These are phyloP conservation scores for Apogon hyalosoma DNA, from an alignment of 2,797 vertebrate genomes.

Conservation along the genomic window DNA sequence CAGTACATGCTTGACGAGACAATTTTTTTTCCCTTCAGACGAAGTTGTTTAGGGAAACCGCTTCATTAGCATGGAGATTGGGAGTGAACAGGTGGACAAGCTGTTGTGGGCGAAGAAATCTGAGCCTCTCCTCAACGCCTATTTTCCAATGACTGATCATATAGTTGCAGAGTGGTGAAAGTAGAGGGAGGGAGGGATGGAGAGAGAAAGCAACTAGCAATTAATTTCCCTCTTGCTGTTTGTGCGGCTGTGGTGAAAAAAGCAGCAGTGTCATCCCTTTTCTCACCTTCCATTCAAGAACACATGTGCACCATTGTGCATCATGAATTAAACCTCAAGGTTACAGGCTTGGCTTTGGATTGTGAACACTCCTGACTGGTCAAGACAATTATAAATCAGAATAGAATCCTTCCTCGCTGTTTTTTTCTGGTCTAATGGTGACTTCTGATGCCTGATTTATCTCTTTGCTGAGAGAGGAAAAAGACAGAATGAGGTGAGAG, in stretches of 20 bases:
- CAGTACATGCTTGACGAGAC: neutral
- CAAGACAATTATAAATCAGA: slow-evolving; percentile 51
- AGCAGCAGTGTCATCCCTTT: slow-evolving; percentile 53
- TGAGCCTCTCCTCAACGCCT: slow-evolving; percentile 56
- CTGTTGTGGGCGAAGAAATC: slow-evolving; percentile 72
- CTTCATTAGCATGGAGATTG: slow-evolving; percentile 55
- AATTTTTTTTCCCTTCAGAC: slow-evolving; percentile 17
- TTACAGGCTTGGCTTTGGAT: slow-evolving; percentile 47
- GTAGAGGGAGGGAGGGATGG: slow-evolving; percentile 31
- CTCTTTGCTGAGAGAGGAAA: slow-evolving; percentile 30
- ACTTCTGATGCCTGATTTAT: slow-evolving; percentile 51
- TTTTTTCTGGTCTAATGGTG: slow-evolving; percentile 12
- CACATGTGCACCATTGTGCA: slow-evolving; percentile 53
- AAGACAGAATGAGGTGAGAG: slow-evolving; percentile 59
- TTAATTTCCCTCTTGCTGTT: slow-evolving; percentile 62
- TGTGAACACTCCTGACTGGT: slow-evolving; percentile 25
- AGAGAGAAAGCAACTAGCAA: slow-evolving; percentile 61
- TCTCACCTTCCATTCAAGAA: slow-evolving; percentile 39
- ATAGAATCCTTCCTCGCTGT: slow-evolving; percentile 6
- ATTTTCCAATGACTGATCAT: slow-evolving; percentile 60
- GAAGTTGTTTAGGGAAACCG: slow-evolving; percentile 40
- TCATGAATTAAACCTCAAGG: slow-evolving; percentile 69
- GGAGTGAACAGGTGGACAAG: slow-evolving; percentile 84
- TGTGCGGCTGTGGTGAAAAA: slow-evolving; percentile 36
- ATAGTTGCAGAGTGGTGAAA: slow-evolving; percentile 33